Percentiles rank a stretch among this genome's conserved stretches.
phyloP scores from a whole-genome alignment of 1,140 invertebrate genomes.

The Nasonia vitripennis region DNA sequence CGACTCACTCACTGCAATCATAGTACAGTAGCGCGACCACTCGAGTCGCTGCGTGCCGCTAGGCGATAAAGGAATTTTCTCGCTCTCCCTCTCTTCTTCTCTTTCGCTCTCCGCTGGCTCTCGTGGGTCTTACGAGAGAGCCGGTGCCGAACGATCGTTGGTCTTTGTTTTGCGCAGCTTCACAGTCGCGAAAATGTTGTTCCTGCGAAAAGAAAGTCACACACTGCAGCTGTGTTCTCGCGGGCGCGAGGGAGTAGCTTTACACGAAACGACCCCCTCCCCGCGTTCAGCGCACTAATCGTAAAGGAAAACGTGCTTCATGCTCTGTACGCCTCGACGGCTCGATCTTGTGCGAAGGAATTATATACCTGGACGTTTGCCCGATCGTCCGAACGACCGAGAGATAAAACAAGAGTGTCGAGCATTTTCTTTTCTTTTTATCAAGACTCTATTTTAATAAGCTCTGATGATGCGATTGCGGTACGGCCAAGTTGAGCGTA shows the following conservation, averaged over 20 bases:
- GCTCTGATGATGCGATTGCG: too few relatives aligned
- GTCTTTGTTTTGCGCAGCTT: conserved; percentile 90
- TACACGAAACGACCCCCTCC: conserved; percentile 40
- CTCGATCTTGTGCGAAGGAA: conserved; percentile 11
- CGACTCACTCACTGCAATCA: conserved; percentile 37
- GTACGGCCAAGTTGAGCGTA: too few relatives aligned
- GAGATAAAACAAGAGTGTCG: conserved; percentile 26
- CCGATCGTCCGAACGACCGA: neutral
- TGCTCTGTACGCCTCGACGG: neutral
- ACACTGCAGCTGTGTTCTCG: conserved; percentile 50
- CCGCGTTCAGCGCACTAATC: conserved; percentile 50
- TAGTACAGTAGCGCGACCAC: conserved; percentile 17
- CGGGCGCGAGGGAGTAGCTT: conserved; percentile 42
- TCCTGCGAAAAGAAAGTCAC: conserved; percentile 77
- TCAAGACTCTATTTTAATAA: neutral
- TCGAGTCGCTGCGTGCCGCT: neutral
- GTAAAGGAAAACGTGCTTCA: conserved; percentile 49
- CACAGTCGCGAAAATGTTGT: conserved; percentile 89
- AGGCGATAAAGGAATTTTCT: conserved; percentile 42
- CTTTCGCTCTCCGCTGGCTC: neutral
- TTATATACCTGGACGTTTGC: neutral
- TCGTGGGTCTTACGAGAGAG: conserved; percentile 69
- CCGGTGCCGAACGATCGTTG: conserved; percentile 88
- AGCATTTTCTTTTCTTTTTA: neutral
- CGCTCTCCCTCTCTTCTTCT: neutral